A percentile compares a stretch with the other conserved stretches of the same genome.
Evolutionary conservation across 2,113 vertebrate species (phyloP).

Genomic region (Otocyon megalotis): DNA sequence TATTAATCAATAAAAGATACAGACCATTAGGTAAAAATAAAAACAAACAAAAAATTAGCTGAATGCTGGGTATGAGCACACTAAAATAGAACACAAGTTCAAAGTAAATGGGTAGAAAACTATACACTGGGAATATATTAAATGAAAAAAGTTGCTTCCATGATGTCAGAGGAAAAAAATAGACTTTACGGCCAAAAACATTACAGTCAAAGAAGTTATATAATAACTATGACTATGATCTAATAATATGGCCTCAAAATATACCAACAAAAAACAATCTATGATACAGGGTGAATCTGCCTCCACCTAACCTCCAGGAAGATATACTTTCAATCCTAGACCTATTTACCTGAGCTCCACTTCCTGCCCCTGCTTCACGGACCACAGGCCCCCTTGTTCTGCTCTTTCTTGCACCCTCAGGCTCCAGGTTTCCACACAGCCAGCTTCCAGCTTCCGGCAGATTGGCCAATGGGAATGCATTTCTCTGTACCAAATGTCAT

Average conservation of each 20-base stretch:
- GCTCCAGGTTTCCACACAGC: rapidly evolving
- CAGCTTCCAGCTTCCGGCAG: background rate
- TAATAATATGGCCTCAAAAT: conserved; percentile 10
- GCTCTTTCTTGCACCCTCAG: background rate
- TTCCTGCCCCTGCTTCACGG: rapidly evolving
- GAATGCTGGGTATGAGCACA: background rate
- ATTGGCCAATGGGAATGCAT: background rate
- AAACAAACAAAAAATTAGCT: background rate
- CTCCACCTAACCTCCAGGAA: background rate
- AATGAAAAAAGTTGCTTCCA: background rate
- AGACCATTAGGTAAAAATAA: background rate
- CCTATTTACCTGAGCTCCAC: too few species aligned
- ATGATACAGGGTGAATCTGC: background rate
- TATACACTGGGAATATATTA: background rate
- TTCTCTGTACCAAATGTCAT: background rate
- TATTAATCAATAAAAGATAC: background rate
- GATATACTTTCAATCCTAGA: background rate
- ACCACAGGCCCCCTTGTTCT: background rate
- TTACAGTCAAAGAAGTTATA: background rate
- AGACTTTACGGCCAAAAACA: background rate
- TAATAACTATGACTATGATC: background rate
- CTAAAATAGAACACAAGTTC: background rate
- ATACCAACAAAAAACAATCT: background rate
- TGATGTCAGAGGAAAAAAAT: background rate
- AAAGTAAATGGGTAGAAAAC: background rate